A percentile compares a stretch with the other conserved stretches of the same genome.
phyloP scores from a whole-genome alignment of 2,113 vertebrate genomes.

The Antidorcas marsupialis region DNA sequence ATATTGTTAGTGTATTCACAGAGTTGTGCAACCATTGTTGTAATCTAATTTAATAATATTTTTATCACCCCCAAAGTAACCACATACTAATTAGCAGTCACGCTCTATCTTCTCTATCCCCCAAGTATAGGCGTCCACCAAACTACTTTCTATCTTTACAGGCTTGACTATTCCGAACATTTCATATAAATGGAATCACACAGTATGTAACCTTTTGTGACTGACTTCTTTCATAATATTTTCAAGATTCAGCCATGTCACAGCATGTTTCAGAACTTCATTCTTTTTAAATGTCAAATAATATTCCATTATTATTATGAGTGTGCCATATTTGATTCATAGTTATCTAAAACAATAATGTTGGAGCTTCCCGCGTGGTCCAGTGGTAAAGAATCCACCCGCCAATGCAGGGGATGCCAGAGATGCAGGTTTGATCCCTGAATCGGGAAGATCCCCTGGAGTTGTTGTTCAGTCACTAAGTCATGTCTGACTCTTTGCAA shows the following conservation, averaged over 20 bases:
- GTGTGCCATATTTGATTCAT: not conserved
- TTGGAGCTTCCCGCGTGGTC: not conserved
- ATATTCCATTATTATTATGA: not conserved
- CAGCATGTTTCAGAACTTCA: not conserved
- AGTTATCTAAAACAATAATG: not conserved
- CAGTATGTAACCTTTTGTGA: not conserved
- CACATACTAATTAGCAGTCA: not conserved
- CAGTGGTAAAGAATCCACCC: not conserved
- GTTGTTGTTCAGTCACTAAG: not conserved
- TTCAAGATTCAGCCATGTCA: not conserved
- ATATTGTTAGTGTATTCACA: not conserved
- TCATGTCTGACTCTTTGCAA: not conserved
- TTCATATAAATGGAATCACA: not conserved
- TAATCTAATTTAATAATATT: not conserved
- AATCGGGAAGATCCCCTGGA: not conserved
- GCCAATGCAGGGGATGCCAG: not conserved
- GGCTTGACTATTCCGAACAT: not conserved
- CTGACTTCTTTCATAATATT: not conserved
- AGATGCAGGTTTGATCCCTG: not conserved
- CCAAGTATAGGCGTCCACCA: not conserved
- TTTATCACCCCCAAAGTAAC: not conserved
- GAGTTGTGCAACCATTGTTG: not conserved
- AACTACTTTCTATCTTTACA: not conserved
- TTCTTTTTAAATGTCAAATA: not conserved
- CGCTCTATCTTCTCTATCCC: not conserved